Conservation (phyloP, 2,888 invertebrate species). For the Sericinus montela region DNA sequence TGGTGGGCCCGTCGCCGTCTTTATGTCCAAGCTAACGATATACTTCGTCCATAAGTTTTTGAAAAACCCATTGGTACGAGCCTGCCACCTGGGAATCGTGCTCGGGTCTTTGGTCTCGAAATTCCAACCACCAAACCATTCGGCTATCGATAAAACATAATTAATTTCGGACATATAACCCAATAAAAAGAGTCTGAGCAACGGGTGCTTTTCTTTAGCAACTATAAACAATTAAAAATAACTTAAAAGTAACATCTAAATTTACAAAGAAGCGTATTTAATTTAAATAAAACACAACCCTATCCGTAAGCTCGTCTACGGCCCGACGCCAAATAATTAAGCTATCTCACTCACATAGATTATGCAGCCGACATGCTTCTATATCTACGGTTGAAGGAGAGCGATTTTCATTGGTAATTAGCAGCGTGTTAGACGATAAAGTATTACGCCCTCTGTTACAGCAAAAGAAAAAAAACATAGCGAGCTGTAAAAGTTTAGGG, state of each 20-base stretch:
- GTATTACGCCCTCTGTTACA: not conserved
- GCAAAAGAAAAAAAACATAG: constrained; percentile 2
- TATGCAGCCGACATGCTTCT: constrained; percentile 37
- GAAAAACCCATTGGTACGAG: no score
- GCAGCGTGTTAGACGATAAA: constrained; percentile 29
- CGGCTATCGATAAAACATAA: no score
- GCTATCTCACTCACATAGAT: constrained; percentile 33
- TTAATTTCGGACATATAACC: no score
- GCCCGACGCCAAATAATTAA: constrained; percentile 29
- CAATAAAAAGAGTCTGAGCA: no score
- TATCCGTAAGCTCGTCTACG: not conserved
- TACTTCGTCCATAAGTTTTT: no score
- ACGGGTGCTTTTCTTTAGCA: no score
- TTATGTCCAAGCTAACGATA: no score
- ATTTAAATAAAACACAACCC: not conserved
- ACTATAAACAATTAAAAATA: not conserved
- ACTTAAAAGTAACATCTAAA: not conserved
- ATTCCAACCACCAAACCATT: no score
- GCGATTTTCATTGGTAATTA: constrained; percentile 38
- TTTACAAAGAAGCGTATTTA: not conserved
- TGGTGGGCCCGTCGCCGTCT: no score
- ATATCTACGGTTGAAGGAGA: constrained; percentile 37
- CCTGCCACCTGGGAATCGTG: no score
- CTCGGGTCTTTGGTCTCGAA: no score
- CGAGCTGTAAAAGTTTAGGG: constrained; percentile 5